A percentile compares a stretch with the other conserved stretches of the same genome.
These are phyloP conservation scores for Fregata magnificens DNA, from an alignment of 2,113 vertebrate species.

Conservation along the genomic window DNA sequence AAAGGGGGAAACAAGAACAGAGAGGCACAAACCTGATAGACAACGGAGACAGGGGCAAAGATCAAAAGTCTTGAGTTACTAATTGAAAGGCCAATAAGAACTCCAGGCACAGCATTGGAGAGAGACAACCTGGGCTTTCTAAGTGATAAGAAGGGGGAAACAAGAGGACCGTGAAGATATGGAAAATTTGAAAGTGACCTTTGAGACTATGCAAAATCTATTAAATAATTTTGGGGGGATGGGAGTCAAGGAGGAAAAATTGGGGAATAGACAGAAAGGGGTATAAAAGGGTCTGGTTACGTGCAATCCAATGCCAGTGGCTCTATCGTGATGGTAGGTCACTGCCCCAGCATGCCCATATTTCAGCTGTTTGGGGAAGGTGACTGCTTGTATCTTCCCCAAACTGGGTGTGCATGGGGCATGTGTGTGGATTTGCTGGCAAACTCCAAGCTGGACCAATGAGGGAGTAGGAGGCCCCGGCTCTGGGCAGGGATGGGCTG, in stretches of 20 bases:
- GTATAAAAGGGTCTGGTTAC: neutral
- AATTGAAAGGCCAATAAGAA: neutral
- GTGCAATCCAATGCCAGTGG: neutral
- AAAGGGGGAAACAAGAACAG: neutral
- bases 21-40: neutral
- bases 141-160: neutral
- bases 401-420: fast-evolving
- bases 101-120: neutral
- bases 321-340: neutral
- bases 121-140: neutral
- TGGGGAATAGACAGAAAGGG: neutral
- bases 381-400: neutral
- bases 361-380: neutral
- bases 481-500: fast-evolving
- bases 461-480: fast-evolving
- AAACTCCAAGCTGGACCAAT: neutral
- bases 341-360: fast-evolving
- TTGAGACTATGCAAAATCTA: neutral
- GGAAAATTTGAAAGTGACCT: neutral
- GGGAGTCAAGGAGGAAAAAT: neutral
- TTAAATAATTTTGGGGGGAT: neutral
- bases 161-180: neutral
- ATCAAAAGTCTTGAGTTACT: neutral
- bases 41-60: neutral
- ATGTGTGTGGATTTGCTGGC: neutral